Conservation (phyloP, 2,797 vertebrate species). For the Coregonus sp. region DNA sequence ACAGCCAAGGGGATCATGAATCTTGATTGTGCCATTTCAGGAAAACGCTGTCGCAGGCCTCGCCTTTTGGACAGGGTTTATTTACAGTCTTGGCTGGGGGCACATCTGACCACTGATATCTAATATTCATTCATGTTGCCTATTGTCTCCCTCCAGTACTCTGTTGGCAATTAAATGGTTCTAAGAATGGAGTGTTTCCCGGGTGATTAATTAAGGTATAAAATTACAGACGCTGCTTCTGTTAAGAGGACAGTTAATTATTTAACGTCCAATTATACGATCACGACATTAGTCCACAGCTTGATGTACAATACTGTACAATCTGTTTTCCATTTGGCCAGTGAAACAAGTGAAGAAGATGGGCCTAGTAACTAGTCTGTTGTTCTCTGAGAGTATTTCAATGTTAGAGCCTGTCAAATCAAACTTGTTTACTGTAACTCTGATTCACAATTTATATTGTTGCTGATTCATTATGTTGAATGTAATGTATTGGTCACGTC, state of each 20-base stretch:
- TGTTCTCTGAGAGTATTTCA: slow-evolving; percentile 7
- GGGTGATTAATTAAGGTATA: slow-evolving; percentile 70
- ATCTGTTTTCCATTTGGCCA: slow-evolving; percentile 40
- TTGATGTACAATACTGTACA: slow-evolving; percentile 52
- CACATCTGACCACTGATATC: slow-evolving; percentile 65
- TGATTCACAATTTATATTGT: slow-evolving; percentile 3
- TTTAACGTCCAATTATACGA: slow-evolving; percentile 65
- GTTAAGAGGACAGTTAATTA: slow-evolving; percentile 66
- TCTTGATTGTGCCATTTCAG: slow-evolving; percentile 65
- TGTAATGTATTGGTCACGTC: not conserved
- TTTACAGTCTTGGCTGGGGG: slow-evolving; percentile 58
- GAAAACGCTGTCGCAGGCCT: slow-evolving; percentile 39
- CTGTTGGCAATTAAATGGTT: slow-evolving; percentile 64
- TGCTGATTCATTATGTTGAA: slow-evolving; percentile 1
- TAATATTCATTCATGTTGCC: slow-evolving; percentile 70
- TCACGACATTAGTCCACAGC: slow-evolving; percentile 55
- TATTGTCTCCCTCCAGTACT: slow-evolving; percentile 63
- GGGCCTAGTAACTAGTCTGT: not conserved
- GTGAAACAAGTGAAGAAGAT: slow-evolving; percentile 4
- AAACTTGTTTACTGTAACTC: slow-evolving; percentile 18
- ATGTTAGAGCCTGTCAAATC: not conserved
- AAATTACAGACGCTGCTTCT: slow-evolving; percentile 59
- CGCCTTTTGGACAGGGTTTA: slow-evolving; percentile 49
- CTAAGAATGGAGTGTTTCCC: slow-evolving; percentile 56
- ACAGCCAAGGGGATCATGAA: slow-evolving; percentile 59